A percentile compares a stretch with the other conserved stretches of the same genome.
Evolutionary conservation across 2,797 vertebrate species (phyloP).

Genomic region (Lacerta bilineata): DNA sequence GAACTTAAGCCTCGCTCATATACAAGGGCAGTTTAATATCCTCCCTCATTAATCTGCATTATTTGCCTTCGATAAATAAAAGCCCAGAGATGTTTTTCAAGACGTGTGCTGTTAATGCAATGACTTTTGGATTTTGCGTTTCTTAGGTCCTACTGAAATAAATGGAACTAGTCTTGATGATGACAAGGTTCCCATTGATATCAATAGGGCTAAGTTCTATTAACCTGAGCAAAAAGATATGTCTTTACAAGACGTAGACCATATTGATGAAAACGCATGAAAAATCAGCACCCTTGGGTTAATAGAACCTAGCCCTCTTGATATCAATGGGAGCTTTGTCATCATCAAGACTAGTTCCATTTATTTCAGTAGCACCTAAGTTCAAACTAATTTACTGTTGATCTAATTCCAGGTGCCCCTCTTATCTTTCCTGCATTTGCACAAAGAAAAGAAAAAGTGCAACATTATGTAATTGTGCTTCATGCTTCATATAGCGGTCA

Average conservation of each 20-base stretch:
- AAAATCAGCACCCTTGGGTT: not conserved
- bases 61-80: not conserved
- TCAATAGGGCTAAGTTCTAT: not conserved
- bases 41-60: not conserved
- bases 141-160: not conserved
- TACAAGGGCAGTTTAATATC: not conserved
- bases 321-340: not conserved
- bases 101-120: not conserved
- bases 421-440: not conserved
- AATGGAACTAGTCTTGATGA: not conserved
- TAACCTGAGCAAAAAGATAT: not conserved
- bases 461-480: not conserved
- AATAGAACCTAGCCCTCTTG: not conserved
- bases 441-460: not conserved
- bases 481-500: not conserved
- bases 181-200: not conserved
- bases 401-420: not conserved
- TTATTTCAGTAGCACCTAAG: not conserved
- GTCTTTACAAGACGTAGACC: too few species aligned
- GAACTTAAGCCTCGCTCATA: not conserved
- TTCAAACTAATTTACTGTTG: not conserved
- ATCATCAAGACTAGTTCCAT: not conserved
- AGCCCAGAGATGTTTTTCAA: not conserved
- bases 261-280: not conserved
- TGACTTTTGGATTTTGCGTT: not conserved